Conservation (phyloP, 2,797 vertebrate species). For the Lophotriccus pileatus region DNA sequence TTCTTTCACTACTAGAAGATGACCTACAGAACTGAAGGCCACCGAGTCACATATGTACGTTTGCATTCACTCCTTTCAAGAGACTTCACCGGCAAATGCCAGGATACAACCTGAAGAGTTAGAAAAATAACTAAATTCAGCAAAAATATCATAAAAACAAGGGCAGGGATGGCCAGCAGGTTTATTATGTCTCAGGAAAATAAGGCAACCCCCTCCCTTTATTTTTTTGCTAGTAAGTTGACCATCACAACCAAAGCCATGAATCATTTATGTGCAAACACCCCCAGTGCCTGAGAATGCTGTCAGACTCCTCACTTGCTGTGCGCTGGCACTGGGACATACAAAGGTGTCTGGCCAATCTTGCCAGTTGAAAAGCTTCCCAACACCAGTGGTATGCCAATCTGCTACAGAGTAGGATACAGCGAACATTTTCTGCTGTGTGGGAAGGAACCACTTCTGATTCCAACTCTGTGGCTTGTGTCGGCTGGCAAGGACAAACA, state of each 20-base stretch:
- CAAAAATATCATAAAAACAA: not conserved
- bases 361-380: not conserved
- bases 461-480: not conserved
- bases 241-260: not conserved
- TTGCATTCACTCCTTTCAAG: not conserved
- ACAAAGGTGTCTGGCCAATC: not conserved
- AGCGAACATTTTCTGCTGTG: not conserved
- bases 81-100: not conserved
- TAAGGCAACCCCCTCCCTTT: not conserved
- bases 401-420: not conserved
- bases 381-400: not conserved
- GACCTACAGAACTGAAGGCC: not conserved
- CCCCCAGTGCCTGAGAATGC: not conserved
- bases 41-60: not conserved
- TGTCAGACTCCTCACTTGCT: not conserved
- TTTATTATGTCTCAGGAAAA: constrained; percentile 23
- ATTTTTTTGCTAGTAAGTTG: not conserved
- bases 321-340: not conserved
- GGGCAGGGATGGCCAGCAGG: not conserved
- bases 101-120: not conserved
- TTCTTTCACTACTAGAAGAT: not conserved
- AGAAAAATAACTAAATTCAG: not conserved
- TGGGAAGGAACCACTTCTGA: not conserved
- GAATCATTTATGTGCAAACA: not conserved
- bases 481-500: not conserved